Base-by-base conservation (phyloP, 2,797 vertebrate species). In the Cryptoprocta ferox region DNA sequence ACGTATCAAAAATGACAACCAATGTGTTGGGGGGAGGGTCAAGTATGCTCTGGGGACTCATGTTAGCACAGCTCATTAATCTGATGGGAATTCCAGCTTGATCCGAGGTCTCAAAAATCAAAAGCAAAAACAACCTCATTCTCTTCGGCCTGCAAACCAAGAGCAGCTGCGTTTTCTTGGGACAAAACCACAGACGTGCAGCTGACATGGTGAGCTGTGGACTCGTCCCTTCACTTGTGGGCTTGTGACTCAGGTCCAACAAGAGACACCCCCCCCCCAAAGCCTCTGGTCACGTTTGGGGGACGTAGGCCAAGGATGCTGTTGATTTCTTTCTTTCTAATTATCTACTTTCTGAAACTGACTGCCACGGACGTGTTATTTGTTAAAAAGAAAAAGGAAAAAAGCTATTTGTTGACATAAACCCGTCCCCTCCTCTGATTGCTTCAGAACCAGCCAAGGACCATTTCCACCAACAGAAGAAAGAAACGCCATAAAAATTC, bases 151-250 rank as follows among this genome's bases (percentile, higher is more conserved):
- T 42, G 10, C 61, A 32, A 19, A 9, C 3, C 26, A 32, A 26
- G 12, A 30, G 3, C 14, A 3, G 28, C 42, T 32, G 56, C 19
- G 56, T 59, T 59, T 15, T 28, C 65, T 35, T 5, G 10, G 65
- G 35, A 32, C 35, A 30, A 68, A 35, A 13, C 11, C 65, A 21
- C 15, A 14, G 30, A 7, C 0, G 0, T 3, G 4, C n/a, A 35
- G 45, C n/a, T 1, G 28, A 61, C 32, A 3, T n/a, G 56, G 0
- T 7, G 28, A 19, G 35, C 19, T 6, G 42, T 26, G 39, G 75
- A 4, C 2, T 5, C n/a, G 0, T 0, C 32, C 48, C 2, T 21
- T 19, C 3, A 1, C 28, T 5, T 1, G 12, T 0, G 9, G 56
- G 21, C 26, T 39, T 14, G 6, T 0, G 28, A 30, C 15, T 21